These are phyloP conservation scores for Mythimna impura DNA, from an alignment of 2,888 invertebrate species.

Conservation along the genomic window DNA sequence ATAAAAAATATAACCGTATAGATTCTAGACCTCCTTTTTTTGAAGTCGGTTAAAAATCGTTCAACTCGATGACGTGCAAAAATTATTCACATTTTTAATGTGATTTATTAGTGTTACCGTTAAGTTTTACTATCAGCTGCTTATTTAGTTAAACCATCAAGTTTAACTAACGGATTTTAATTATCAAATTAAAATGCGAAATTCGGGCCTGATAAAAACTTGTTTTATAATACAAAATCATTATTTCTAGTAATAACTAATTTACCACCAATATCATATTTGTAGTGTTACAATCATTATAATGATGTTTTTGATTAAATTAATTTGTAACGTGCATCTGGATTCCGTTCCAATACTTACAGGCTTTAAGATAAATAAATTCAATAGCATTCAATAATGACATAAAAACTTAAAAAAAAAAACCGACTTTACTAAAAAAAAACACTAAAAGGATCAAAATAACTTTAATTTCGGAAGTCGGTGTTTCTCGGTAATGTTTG, in stretches of 20 bases:
- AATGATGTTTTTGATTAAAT: neutral
- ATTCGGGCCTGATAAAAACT: neutral
- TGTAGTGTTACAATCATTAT: neutral
- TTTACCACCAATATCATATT: neutral
- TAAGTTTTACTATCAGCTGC: too few relatives aligned
- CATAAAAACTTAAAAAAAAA: too few relatives aligned
- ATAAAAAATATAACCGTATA: too few relatives aligned
- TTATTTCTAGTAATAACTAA: neutral
- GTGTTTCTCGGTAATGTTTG: too few relatives aligned
- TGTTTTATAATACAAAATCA: neutral
- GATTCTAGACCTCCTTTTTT: too few relatives aligned
- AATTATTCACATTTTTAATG: neutral
- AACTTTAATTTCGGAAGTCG: too few relatives aligned
- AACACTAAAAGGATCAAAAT: too few relatives aligned
- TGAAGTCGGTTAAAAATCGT: neutral
- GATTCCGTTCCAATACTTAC: neutral
- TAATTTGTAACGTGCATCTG: neutral
- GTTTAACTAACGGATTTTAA: too few relatives aligned
- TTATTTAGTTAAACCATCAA: neutral
- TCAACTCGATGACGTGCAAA: neutral
- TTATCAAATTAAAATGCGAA: neutral
- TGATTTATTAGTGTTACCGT: too few relatives aligned
- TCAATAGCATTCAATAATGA: too few relatives aligned
- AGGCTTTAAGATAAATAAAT: neutral
- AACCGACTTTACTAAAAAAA: too few relatives aligned